Evolutionary conservation across 2,888 invertebrate genomes (phyloP), one percentile per base, ranked within the genome.

Genomic region (Apantesis nais): DNA sequence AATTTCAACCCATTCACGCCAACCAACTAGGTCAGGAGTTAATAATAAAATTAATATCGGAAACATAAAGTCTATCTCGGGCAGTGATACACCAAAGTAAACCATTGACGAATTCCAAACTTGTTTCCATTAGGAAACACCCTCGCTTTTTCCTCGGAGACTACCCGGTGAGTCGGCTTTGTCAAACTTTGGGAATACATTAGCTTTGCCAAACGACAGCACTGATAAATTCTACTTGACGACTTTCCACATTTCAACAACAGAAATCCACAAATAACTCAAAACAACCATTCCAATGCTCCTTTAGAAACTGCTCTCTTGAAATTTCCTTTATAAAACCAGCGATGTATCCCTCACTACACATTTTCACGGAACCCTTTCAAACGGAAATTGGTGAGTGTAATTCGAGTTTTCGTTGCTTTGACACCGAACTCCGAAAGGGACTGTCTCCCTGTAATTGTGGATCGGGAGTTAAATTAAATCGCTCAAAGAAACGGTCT

Each of bases 181-280:
- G 85, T 88, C 87, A 86, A 92, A 92, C 90, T 93, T 92, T 86
- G 83, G 79, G 93, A 92, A 93, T 92, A 93, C 92, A 93, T 93
- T 93, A 93, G 89, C 91, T 88, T 87, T 85, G 80, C 86, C 85
- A 83, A 86, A 85, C 87, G 87, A 88, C 90, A 87, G 85, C 88
- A 89, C 89, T 92, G 92, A 92, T 91, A 91, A 92, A 92, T 92
- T 89, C 82, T 85, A 87, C 85, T 85, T 86, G 90, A 89, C 90
- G 77, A 79, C 80, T 84, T 74, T 62, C 72, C 72, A 71, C 71
- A 55, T 48, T 60, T 52, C 66, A 58, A 34, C 65, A 31, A 25
- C 39, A 25, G 31, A 64, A 69, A 39, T 68, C 44, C 71, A 67
- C 52, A 68, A 73, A 66, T 71, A 78, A 69, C 70, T 62, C 60